Evolutionary conservation across 2,797 vertebrate species (phyloP).

Genomic region (Phaenicophaeus curvirostris): DNA sequence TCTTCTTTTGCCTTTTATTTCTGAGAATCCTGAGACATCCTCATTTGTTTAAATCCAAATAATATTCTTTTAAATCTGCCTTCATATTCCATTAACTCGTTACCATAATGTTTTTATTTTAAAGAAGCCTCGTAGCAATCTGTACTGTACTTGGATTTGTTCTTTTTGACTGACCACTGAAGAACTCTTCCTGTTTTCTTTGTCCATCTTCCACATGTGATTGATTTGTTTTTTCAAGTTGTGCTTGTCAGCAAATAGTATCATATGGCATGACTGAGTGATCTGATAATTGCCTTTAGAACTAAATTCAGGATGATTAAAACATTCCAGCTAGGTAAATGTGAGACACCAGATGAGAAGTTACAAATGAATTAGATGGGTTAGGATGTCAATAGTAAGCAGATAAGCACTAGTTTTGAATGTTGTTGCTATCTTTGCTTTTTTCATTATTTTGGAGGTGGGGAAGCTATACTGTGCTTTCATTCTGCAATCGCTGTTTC

Average conservation of each 20-base stretch:
- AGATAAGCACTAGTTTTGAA: conserved; percentile 1
- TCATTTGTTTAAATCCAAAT: conserved; percentile 7
- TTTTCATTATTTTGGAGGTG: background rate
- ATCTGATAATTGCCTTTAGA: conserved; percentile 30
- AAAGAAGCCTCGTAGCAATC: background rate
- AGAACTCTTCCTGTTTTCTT: conserved; percentile 77
- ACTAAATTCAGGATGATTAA: conserved; percentile 36
- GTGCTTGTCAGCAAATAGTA: conserved; percentile 24
- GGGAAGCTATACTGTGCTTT: background rate
- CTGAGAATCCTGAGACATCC: background rate
- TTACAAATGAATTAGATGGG: background rate
- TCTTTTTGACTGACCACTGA: conserved; percentile 73
- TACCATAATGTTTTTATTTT: background rate
- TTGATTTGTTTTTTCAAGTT: background rate
- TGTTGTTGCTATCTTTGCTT: background rate
- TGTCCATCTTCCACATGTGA: conserved; percentile 49
- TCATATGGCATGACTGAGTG: background rate
- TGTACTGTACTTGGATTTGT: background rate
- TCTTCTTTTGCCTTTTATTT: conserved; percentile 5
- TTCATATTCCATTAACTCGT: background rate
- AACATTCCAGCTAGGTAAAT: background rate
- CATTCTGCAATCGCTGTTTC: background rate
- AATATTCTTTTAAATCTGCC: background rate
- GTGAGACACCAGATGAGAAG: background rate
- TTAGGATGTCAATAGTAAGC: background rate